Conservation (phyloP, 1,140 invertebrate species). For the Drosophila nannoptera region DNA sequence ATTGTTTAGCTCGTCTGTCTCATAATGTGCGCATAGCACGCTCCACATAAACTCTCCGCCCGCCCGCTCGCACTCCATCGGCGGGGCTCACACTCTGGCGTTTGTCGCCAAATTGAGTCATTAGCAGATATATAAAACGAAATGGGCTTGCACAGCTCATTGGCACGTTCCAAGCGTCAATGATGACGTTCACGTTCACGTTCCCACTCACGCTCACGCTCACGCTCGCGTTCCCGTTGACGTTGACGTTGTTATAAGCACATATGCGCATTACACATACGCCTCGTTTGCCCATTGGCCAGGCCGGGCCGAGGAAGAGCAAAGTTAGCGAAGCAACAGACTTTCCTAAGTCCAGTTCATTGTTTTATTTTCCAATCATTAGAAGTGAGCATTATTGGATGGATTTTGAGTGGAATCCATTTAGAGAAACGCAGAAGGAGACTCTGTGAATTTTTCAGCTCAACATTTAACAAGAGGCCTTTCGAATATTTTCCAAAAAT, state of each 20-base stretch:
- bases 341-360: too few species aligned
- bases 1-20: conserved; percentile 65
- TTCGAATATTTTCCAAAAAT: too few species aligned
- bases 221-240: conserved; percentile 7
- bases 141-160: conserved; percentile 69
- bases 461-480: too few species aligned
- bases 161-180: conserved; percentile 63
- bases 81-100: conserved; percentile 10
- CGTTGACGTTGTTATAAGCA: conserved; percentile 26
- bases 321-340: too few species aligned
- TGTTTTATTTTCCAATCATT: too few species aligned
- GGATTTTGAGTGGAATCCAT: too few species aligned
- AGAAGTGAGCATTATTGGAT: too few species aligned
- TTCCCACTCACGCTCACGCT: conserved; percentile 2
- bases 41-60: not conserved
- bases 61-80: not conserved
- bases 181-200: conserved; percentile 36
- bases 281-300: conserved; percentile 5
- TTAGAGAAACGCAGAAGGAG: too few species aligned
- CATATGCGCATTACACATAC: conserved; percentile 45
- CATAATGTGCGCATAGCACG: conserved; percentile 37
- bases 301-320: not conserved
- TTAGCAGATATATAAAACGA: conserved; percentile 71
- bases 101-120: conserved; percentile 71
- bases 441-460: too few species aligned